phyloP scores from a whole-genome alignment of 2,888 invertebrate species.

The Crematogaster levior region DNA sequence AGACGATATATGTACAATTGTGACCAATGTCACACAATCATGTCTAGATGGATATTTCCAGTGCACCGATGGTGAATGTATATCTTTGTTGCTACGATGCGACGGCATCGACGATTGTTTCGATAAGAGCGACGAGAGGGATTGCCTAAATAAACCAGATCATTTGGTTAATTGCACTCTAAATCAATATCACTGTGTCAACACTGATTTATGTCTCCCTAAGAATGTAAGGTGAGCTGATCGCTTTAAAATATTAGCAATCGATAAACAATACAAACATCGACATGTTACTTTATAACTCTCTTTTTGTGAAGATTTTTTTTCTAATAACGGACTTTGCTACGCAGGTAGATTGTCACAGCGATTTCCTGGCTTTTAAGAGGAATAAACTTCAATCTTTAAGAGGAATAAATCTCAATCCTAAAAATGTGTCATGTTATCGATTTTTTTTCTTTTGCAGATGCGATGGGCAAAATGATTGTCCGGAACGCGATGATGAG shows the following conservation, averaged over 20 bases:
- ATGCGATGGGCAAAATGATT: constrained; percentile 87
- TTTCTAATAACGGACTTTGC: not conserved
- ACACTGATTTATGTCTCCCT: constrained; percentile 78
- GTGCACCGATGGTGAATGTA: constrained; percentile 87
- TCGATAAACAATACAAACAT: not conserved
- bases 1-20: constrained; percentile 62
- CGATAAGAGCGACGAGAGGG: constrained; percentile 87
- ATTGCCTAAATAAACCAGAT: constrained; percentile 80
- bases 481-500: constrained; percentile 91
- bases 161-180: constrained; percentile 66
- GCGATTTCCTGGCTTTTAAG: not conserved
- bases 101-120: constrained; percentile 88
- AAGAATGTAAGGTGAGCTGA: constrained; percentile 71
- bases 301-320: not conserved
- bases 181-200: constrained; percentile 76
- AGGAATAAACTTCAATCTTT: not conserved
- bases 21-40: too few species aligned
- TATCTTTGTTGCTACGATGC: constrained; percentile 87
- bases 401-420: not conserved
- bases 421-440: not conserved
- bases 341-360: not conserved
- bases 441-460: constrained; percentile 81
- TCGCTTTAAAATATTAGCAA: not conserved
- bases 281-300: not conserved
- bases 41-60: constrained; percentile 85